These are phyloP conservation scores for Probaryconus sp. DNA, from an alignment of 1,140 invertebrate genomes.

Conservation along the genomic window DNA sequence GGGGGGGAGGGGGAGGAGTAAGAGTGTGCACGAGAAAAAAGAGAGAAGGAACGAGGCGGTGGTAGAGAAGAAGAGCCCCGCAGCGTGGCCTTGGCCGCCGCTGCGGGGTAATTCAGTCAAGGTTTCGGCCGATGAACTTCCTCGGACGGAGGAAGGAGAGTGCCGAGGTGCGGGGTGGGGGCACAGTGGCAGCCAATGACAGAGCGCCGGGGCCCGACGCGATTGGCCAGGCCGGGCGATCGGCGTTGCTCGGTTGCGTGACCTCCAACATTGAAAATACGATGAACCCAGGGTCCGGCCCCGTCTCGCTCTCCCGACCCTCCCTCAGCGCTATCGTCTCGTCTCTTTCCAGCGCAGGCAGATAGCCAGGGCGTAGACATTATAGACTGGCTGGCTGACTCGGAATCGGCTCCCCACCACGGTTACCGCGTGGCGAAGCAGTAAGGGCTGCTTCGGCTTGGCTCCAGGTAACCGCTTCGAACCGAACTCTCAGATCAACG, in stretches of 20 bases:
- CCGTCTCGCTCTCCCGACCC: slow-evolving; percentile 22
- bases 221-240: slow-evolving; percentile 67
- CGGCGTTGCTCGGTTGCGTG: slow-evolving; percentile 77
- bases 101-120: slow-evolving; percentile 85
- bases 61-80: slow-evolving; percentile 32
- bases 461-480: slow-evolving; percentile 71
- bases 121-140: slow-evolving; percentile 83
- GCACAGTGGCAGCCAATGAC: slow-evolving; percentile 68
- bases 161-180: slow-evolving; percentile 32
- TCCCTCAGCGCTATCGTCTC: slow-evolving; percentile 11
- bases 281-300: slow-evolving; percentile 78
- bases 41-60: slow-evolving; percentile 26
- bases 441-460: slow-evolving; percentile 78
- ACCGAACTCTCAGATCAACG: slow-evolving; percentile 76
- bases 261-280: slow-evolving; percentile 82
- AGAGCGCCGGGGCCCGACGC: slow-evolving; percentile 48
- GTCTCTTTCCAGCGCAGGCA: slow-evolving; percentile 57
- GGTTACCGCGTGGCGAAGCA: slow-evolving; percentile 57
- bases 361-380: slow-evolving; percentile 74
- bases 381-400: slow-evolving; percentile 65
- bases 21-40: slow-evolving; percentile 22
- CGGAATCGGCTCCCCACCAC: slow-evolving; percentile 70
- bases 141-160: slow-evolving; percentile 66
- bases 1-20: slow-evolving; percentile 20
- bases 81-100: slow-evolving; percentile 80